These are phyloP conservation scores for Nomada lathburiana DNA, from an alignment of 2,888 invertebrate genomes.

Conservation along the genomic window DNA sequence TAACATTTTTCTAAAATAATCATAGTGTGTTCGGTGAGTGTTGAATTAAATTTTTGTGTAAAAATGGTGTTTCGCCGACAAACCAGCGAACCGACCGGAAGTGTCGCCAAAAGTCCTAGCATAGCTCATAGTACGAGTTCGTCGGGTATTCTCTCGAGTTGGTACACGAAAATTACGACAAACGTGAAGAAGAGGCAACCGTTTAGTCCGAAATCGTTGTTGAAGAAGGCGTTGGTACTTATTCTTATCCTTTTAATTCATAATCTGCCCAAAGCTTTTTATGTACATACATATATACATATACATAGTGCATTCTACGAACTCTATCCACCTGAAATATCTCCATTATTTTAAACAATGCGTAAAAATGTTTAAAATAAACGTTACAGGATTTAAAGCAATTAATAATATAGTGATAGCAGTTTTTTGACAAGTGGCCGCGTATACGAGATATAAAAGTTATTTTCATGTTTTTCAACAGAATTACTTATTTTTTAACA, in stretches of 20 bases:
- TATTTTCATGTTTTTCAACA: too few relatives aligned
- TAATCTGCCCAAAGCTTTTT: not conserved
- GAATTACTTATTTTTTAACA: too few relatives aligned
- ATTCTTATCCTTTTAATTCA: not conserved
- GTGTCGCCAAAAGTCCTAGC: slow-evolving; percentile 65
- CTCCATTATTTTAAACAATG: too few relatives aligned
- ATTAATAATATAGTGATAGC: too few relatives aligned
- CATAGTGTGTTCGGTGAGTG: not conserved
- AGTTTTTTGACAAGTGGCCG: too few relatives aligned
- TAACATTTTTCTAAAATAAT: not conserved
- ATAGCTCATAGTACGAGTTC: slow-evolving; percentile 74
- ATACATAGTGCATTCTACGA: too few relatives aligned
- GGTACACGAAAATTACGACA: slow-evolving; percentile 81
- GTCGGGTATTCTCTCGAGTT: slow-evolving; percentile 78
- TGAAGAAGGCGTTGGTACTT: slow-evolving; percentile 80
- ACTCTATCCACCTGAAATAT: too few relatives aligned
- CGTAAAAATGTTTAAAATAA: too few relatives aligned
- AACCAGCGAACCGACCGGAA: slow-evolving; percentile 78
- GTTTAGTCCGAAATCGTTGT: slow-evolving; percentile 76
- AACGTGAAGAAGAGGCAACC: slow-evolving; percentile 81
- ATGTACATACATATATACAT: not conserved
- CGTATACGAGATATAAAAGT: too few relatives aligned
- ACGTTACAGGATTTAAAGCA: too few relatives aligned
- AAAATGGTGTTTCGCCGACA: slow-evolving; percentile 80
- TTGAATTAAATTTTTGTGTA: not conserved